These are phyloP conservation scores for Lagodon rhomboides DNA, from an alignment of 2,797 vertebrate species.

Conservation along the genomic window DNA sequence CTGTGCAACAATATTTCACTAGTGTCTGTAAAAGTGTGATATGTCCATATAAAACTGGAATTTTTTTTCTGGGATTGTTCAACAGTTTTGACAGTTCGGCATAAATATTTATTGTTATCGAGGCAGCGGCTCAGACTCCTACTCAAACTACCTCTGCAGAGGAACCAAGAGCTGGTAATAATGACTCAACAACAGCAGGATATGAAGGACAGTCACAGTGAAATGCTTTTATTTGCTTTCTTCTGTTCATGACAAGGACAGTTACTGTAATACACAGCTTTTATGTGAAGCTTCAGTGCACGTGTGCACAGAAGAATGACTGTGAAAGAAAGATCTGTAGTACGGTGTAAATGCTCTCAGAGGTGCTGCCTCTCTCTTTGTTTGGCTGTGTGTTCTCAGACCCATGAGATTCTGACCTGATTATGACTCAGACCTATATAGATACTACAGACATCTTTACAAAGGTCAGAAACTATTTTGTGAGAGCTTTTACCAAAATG, in stretches of 20 bases:
- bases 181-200: constrained; percentile 13
- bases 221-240: constrained; percentile 37
- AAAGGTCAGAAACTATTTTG: not conserved
- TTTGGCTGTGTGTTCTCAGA: constrained; percentile 16
- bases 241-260: constrained; percentile 4
- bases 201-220: not conserved
- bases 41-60: constrained; percentile 5
- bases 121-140: constrained; percentile 34
- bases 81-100: constrained; percentile 41
- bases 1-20: not conserved
- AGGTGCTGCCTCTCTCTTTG: not conserved
- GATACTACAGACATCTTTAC: not conserved
- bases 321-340: constrained; percentile 6
- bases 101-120: constrained; percentile 34
- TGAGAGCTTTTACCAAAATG: not conserved
- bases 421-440: constrained; percentile 24
- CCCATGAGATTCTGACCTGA: constrained; percentile 19
- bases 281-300: not conserved
- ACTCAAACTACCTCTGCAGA: constrained; percentile 21
- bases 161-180: constrained; percentile 17
- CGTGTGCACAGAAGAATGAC: not conserved
- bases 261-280: not conserved
- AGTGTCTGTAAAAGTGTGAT: constrained; percentile 14
- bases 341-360: not conserved
- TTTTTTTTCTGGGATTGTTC: constrained; percentile 30